phyloP scores from a whole-genome alignment of 2,113 vertebrate genomes.

The Halcyon malimbica region DNA sequence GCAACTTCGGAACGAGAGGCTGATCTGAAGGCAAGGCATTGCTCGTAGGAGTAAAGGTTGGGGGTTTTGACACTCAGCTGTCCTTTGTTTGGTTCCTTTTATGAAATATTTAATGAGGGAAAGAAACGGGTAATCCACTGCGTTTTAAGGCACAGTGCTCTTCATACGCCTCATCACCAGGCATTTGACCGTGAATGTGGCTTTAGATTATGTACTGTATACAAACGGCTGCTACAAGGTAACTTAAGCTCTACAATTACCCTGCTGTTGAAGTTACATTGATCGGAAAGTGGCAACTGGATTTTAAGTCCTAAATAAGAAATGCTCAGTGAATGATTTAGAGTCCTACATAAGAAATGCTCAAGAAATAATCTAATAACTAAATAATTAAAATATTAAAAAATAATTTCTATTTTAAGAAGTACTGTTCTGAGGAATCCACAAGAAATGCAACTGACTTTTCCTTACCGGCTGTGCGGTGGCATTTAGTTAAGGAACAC shows the following conservation, averaged over 20 bases:
- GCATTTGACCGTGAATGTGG: background rate
- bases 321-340: background rate
- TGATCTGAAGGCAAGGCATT: background rate
- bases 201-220: background rate
- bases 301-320: background rate
- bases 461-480: background rate
- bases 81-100: background rate
- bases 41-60: background rate
- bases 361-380: too few relatives aligned
- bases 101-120: background rate
- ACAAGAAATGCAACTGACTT: background rate
- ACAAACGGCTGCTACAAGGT: background rate
- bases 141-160: background rate
- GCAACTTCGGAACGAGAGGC: background rate
- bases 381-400: too few relatives aligned
- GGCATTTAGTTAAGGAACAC: background rate
- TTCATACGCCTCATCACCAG: background rate
- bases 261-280: background rate
- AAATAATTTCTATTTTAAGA: background rate
- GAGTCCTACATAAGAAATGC: background rate
- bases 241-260: conserved; percentile 5
- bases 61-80: background rate
- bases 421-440: background rate
- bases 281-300: conserved; percentile 12
- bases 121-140: background rate